Evolutionary conservation across 1,140 invertebrate genomes (phyloP).

Genomic region (Metaphire vulgaris): DNA sequence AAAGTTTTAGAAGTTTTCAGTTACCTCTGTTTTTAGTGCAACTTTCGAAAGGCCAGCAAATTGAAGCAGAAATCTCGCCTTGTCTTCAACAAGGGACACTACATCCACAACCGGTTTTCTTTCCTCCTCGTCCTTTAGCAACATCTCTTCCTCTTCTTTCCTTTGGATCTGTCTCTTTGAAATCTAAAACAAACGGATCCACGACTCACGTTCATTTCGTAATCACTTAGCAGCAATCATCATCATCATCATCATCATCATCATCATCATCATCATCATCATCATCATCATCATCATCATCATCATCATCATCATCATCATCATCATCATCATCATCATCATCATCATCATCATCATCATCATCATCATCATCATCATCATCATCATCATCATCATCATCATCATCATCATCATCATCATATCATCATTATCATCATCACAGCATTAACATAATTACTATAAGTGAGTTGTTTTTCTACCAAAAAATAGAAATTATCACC

Average conservation of each 20-base stretch:
- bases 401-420: constrained; percentile 19
- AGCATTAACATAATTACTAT: constrained; percentile 6
- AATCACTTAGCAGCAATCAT: background rate
- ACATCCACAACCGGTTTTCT: background rate
- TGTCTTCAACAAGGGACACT: background rate
- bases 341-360: constrained; percentile 13
- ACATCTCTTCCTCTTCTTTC: background rate
- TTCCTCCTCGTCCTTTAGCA: background rate
- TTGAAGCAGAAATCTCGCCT: background rate
- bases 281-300: constrained; percentile 6
- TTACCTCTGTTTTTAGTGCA: background rate
- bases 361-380: constrained; percentile 10
- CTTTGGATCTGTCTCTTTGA: no score
- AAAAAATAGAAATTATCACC: no score
- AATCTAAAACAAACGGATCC: no score
- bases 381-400: constrained; percentile 12
- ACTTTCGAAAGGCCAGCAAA: background rate
- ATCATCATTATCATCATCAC: no score
- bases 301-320: constrained; percentile 9
- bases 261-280: constrained; percentile 16
- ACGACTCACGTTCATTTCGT: no score
- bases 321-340: constrained; percentile 10
- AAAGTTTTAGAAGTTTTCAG: no score
- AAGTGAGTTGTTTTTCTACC: no score
- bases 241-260: constrained; percentile 18